Evolutionary conservation across 2,797 vertebrate species (phyloP), one percentile per base, ranked within the genome.

Genomic region (Iguana delicatissima): DNA sequence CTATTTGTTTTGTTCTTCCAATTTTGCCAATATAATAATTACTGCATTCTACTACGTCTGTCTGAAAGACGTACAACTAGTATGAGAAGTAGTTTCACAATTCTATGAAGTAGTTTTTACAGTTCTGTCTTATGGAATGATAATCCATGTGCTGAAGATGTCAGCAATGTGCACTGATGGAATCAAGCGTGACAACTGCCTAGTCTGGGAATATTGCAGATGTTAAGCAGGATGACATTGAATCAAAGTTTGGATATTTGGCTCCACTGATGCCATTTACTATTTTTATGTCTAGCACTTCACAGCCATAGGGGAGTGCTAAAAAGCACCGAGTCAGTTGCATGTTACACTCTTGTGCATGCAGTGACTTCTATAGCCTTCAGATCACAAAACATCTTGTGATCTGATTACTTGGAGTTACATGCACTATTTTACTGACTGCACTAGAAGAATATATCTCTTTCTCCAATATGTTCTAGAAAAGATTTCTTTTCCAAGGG

Each of bases 331-430:
- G 55, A 90, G 12, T 57, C 85, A 80, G 1, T 74, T n/a, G 42
- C 62, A 73, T 64, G 13, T 57, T 89, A 85, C 14, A 57, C 35
- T 77, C 50, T 74, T 85, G 46, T 50, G 69, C 88, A 16, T 77
- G 38, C 18, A 93, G 55, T n/a, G 52, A 93, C 35, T 89, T 90
- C 24, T 89, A 14, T 38, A 62, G 35, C 59, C 62, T 86, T 91
- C 67, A 93, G 7, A 84, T 3, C 80, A 69, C 10, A 83, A 9
- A 88, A 22, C 42, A 73, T n/a, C 35, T 55, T 92, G 35, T 52
- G 88, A 26, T 67, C 76, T 83, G 73, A 52, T 6, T 64, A 55
- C 6, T 29, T 16, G 76, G 76, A 52, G 62, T 76, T 13, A 91
- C 9, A 84, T 18, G 46, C 8, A 10, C 1, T 92, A 57, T 84